Conservation (phyloP, 2,797 vertebrate genomes). For the Xenopus petersii region DNA sequence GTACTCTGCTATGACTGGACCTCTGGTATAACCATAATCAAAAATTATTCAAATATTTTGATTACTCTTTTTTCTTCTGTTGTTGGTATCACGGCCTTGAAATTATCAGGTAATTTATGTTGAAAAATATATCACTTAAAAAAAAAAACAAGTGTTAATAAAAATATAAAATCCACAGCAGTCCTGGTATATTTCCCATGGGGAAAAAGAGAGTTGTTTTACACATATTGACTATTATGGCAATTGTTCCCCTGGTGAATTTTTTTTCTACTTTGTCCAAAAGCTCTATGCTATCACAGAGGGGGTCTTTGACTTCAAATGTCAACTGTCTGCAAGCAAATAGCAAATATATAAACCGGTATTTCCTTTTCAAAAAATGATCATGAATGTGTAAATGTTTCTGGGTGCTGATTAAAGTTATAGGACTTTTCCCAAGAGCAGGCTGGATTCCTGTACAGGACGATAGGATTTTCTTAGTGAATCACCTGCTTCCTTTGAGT, state of each 20-base stretch:
- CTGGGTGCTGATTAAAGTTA: constrained; percentile 26
- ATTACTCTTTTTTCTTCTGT: no score
- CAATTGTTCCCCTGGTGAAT: constrained; percentile 34
- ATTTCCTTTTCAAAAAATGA: constrained; percentile 28
- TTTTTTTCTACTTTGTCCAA: constrained; percentile 36
- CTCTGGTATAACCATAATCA: no score
- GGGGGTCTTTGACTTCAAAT: constrained; percentile 41
- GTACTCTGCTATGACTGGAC: no score
- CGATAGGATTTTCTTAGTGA: constrained; percentile 29
- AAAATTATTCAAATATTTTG: no score
- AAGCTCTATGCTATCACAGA: constrained; percentile 35
- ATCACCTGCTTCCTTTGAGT: constrained; percentile 41
- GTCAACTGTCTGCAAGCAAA: constrained; percentile 45
- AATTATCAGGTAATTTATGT: constrained; percentile 34
- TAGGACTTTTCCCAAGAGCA: constrained; percentile 13
- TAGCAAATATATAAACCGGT: constrained; percentile 29
- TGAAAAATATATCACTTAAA: constrained; percentile 36
- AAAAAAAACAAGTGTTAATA: background rate
- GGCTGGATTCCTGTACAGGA: constrained; percentile 20
- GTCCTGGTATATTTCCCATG: constrained; percentile 43
- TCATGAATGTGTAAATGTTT: constrained; percentile 23
- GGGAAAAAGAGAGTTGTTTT: constrained; percentile 34
- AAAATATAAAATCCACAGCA: background rate
- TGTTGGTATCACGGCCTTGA: constrained; percentile 20
- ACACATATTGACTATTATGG: constrained; percentile 46